Base-by-base conservation (phyloP, 2,797 vertebrate genomes). In the Parauchenoglanis punctatus region DNA sequence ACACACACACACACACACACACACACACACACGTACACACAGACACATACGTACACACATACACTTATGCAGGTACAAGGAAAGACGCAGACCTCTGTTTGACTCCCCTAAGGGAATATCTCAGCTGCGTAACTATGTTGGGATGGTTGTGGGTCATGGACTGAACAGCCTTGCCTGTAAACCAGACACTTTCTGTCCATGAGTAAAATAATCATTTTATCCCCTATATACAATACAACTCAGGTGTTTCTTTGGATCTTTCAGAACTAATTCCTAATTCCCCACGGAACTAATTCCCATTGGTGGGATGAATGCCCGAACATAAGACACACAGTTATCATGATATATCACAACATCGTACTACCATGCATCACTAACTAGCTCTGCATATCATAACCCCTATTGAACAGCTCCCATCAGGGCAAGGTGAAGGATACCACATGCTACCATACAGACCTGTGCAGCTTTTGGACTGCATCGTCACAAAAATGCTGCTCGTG, bases 61-160 rank as follows among this genome's bases (percentile, higher is more conserved):
- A 90, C 92, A 93, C 91, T 91, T 92, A 92, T 93, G 93, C 82
- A 89, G 86, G 87, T 89, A 85, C 20, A 67, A 72, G 90, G 94
- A 94, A 95, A 94, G 92, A 44, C 67, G 88, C 3, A 91, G 90
- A 85, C 91, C 92, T n/a, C 68, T 91, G 81, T 76, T 91, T 87
- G 63, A 70, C 92, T 90, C 93, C 91, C 93, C 93, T 87, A 63
- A 86, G 92, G 93, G 95, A 93, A 92, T 87, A 90, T 89, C 90
- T 92, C 86, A 91, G 92, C 93, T 91, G 91, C 89, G 87, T 44
- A 63, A 91, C 91, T 61, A 85, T 65, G 65, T 54, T 65, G 17
- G 65, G 72, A 91, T 91, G 86, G 88, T 91, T 75, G 88, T 81
- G 56, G 59, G n/a, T 40, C 68, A 84, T 80, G 65, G n/a, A 73